Evolutionary conservation across 2,113 vertebrate genomes (phyloP).

Genomic region (Anarhynchus alexandrinus): DNA sequence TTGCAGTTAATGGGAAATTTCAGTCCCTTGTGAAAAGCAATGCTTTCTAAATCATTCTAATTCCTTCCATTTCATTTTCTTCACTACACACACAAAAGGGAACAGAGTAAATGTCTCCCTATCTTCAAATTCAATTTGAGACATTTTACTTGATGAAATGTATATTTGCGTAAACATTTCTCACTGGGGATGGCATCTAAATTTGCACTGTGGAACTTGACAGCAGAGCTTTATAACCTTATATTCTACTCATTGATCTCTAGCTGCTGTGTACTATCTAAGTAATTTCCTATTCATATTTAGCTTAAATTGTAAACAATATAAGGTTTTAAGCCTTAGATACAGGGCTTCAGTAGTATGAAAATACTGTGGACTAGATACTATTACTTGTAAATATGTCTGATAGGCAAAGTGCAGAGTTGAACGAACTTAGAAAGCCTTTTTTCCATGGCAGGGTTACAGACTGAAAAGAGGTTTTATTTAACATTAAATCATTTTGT

Average conservation of each 20-base stretch:
- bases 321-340: not conserved
- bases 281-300: not conserved
- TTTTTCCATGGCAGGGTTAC: not conserved
- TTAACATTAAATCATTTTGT: not conserved
- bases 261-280: not conserved
- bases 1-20: not conserved
- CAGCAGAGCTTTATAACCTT: not conserved
- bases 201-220: not conserved
- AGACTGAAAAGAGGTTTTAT: not conserved
- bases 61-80: not conserved
- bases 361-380: not conserved
- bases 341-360: not conserved
- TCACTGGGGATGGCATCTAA: not conserved
- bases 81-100: not conserved
- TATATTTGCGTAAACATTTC: not conserved
- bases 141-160: not conserved
- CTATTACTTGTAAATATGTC: not conserved
- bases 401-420: not conserved
- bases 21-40: not conserved
- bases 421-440: not conserved
- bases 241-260: not conserved
- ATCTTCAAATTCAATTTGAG: constrained; percentile 17
- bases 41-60: not conserved
- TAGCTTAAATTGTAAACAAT: not conserved
- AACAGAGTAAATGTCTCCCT: not conserved